Evolutionary conservation across 2,888 invertebrate species (phyloP).

Genomic region (Drosophila tanythrix): DNA sequence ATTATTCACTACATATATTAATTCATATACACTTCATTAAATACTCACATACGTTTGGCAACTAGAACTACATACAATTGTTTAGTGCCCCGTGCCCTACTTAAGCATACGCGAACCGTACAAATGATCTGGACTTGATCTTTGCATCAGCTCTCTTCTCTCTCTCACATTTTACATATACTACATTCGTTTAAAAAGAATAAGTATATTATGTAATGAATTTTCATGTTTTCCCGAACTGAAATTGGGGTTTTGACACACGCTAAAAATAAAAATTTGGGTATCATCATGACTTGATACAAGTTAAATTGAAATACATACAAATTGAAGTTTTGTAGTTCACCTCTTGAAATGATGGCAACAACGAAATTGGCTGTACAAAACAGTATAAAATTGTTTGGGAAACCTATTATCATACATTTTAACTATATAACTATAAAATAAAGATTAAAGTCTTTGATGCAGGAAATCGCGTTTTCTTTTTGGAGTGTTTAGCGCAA

Average conservation of each 20-base stretch:
- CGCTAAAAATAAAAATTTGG: conserved; percentile 1
- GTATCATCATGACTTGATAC: conserved; percentile 62
- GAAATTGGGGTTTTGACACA: conserved; percentile 5
- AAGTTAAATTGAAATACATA: conserved; percentile 54
- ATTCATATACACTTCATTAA: conserved; percentile 57
- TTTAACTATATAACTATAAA: conserved; percentile 55
- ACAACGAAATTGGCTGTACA: conserved; percentile 41
- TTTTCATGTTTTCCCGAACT: conserved; percentile 18
- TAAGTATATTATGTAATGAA: conserved; percentile 1
- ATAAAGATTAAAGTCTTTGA: conserved; percentile 62
- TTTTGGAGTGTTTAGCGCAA: conserved; percentile 7
- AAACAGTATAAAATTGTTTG: conserved; percentile 34
- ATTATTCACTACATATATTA: conserved; percentile 53
- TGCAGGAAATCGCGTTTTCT: conserved; percentile 35
- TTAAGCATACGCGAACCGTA: conserved; percentile 30
- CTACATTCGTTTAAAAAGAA: conserved; percentile 23
- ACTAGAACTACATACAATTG: conserved; percentile 33
- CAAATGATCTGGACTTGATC: conserved; percentile 17
- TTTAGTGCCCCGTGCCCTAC: conserved; percentile 45
- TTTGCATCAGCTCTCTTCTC: conserved; percentile 25
- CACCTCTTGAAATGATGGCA: conserved; percentile 34
- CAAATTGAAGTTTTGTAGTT: conserved; percentile 44
- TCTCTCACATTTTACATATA: conserved; percentile 20
- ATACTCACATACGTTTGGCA: conserved; percentile 43
- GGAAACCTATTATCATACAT: conserved; percentile 46